These are phyloP conservation scores for Idaea dimidiata DNA, from an alignment of 2,888 invertebrate genomes.

Conservation along the genomic window DNA sequence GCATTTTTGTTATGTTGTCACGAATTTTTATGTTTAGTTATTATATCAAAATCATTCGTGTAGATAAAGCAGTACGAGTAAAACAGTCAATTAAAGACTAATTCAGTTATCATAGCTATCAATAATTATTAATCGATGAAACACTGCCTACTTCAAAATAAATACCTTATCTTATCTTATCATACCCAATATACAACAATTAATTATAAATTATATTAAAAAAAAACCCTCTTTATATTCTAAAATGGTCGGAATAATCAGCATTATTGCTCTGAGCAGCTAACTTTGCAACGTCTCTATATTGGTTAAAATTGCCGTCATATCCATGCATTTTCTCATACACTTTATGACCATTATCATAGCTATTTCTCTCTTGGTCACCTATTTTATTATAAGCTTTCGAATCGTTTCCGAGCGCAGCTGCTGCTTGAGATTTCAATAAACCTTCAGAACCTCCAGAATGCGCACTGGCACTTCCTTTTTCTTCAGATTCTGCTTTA, in stretches of 20 bases:
- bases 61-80: not conserved
- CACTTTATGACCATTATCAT: conserved; percentile 39
- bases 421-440: conserved; percentile 47
- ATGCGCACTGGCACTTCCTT: conserved; percentile 41
- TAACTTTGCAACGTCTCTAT: conserved; percentile 50
- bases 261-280: conserved; percentile 48
- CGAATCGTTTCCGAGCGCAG: conserved; percentile 38
- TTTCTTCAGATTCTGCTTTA: conserved; percentile 47
- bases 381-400: conserved; percentile 38
- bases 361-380: conserved; percentile 33
- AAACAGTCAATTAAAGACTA: not conserved
- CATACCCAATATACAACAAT: not conserved
- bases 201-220: not conserved
- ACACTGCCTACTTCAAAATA: not conserved
- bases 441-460: conserved; percentile 51
- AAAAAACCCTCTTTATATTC: not conserved
- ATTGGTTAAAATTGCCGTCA: conserved; percentile 43
- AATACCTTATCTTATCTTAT: not conserved
- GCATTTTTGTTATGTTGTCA: no score
- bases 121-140: no score
- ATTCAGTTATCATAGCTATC: not conserved
- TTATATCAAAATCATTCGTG: not conserved
- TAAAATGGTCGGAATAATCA: conserved; percentile 41
- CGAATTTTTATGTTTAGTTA: no score
- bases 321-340: conserved; percentile 33